These are phyloP conservation scores for Acanthosepion lycidas DNA, from an alignment of 2,888 invertebrate species.

Conservation along the genomic window DNA sequence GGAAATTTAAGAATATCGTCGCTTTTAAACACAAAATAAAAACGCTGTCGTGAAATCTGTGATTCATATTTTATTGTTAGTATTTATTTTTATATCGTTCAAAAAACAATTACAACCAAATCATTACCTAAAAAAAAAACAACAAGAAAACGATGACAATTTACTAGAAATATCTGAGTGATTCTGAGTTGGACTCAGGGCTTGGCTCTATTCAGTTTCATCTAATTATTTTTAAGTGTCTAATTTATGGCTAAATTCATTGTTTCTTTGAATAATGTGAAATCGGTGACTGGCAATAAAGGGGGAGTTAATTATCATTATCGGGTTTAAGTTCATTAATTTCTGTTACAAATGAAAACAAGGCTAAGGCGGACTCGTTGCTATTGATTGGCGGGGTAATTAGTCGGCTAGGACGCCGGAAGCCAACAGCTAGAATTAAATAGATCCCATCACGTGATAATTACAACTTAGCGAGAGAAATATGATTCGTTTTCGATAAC, in stretches of 20 bases:
- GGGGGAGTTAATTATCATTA: background rate
- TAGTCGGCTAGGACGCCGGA: background rate
- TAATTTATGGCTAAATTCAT: conserved; percentile 8
- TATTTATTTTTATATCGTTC: too few species aligned
- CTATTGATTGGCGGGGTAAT: background rate
- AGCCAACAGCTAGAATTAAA: background rate
- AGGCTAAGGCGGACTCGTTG: background rate
- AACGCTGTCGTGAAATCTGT: too few species aligned
- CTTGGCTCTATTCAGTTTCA: background rate
- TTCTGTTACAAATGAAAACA: background rate
- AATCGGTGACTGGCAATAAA: conserved; percentile 7
- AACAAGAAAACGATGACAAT: background rate
- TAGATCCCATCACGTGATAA: background rate
- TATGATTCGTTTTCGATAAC: background rate
- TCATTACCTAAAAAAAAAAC: too few species aligned
- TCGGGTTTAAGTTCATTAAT: conserved; percentile 11
- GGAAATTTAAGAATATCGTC: too few species aligned
- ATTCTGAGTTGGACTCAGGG: background rate
- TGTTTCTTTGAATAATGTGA: background rate
- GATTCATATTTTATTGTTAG: too few species aligned
- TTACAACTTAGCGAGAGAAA: background rate
- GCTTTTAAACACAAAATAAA: too few species aligned
- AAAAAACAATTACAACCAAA: too few species aligned
- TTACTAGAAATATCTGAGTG: background rate
- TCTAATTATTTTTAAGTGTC: background rate